Evolutionary conservation across 2,888 invertebrate genomes (phyloP).

Genomic region (Lepidonotus clava): DNA sequence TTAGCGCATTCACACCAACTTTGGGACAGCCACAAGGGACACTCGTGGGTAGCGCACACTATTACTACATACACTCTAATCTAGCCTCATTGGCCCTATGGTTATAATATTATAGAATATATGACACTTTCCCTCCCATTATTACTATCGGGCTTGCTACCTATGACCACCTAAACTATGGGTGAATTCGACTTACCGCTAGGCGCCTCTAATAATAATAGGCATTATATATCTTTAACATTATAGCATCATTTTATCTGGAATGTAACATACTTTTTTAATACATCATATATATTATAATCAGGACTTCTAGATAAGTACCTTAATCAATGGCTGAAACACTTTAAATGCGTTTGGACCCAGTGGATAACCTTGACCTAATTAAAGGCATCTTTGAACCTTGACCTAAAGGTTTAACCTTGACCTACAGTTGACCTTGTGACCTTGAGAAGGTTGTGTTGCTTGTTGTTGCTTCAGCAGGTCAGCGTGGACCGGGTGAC

Average conservation of each 20-base stretch:
- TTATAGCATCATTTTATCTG: not conserved
- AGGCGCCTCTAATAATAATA: constrained; percentile 13
- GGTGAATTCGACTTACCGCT: not conserved
- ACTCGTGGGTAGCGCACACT: too few species aligned
- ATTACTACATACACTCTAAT: constrained; percentile 26
- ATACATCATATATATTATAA: not conserved
- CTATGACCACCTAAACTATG: constrained; percentile 6
- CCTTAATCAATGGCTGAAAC: not conserved
- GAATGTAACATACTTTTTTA: constrained; percentile 3
- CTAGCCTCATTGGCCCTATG: constrained; percentile 35
- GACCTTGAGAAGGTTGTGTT: too few species aligned
- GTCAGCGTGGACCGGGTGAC: too few species aligned
- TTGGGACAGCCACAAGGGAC: too few species aligned
- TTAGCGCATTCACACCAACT: too few species aligned
- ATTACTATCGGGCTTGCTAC: not conserved
- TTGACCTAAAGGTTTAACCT: too few species aligned
- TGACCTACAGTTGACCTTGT: too few species aligned
- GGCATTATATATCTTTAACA: not conserved
- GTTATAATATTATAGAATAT: not conserved
- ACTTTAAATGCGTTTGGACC: not conserved
- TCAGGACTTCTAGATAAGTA: not conserved
- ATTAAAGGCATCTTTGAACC: too few species aligned
- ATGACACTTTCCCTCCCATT: not conserved
- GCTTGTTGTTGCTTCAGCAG: too few species aligned
- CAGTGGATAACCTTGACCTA: not conserved